Percentiles rank a stretch among this genome's conserved stretches.
These are phyloP conservation scores for Acleris laterana DNA, from an alignment of 2,888 invertebrate genomes.

Conservation along the genomic window DNA sequence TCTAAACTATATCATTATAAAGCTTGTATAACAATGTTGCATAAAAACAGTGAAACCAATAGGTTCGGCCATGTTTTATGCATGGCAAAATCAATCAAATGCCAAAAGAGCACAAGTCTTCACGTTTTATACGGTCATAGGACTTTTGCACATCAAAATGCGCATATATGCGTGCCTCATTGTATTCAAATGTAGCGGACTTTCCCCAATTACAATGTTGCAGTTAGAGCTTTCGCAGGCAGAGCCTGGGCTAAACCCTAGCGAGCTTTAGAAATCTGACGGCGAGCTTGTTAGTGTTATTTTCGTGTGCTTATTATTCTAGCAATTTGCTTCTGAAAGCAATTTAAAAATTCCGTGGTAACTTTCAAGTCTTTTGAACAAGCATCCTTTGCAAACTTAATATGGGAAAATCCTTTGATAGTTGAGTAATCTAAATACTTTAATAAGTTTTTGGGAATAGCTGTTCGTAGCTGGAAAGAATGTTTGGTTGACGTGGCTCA, in stretches of 20 bases:
- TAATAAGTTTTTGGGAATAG: too few relatives aligned
- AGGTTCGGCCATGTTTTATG: constrained; percentile 69
- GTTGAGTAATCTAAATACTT: too few relatives aligned
- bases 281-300: constrained; percentile 23
- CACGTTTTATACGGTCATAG: constrained; percentile 14
- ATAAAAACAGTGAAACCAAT: constrained; percentile 61
- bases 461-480: too few relatives aligned
- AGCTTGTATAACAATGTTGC: constrained; percentile 58
- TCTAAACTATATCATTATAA: constrained; percentile 59
- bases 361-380: too few relatives aligned
- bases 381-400: too few relatives aligned
- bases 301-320: neutral
- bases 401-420: too few relatives aligned
- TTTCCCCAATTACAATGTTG: constrained; percentile 77
- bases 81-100: constrained; percentile 54
- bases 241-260: constrained; percentile 54
- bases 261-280: constrained; percentile 49
- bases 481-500: too few relatives aligned
- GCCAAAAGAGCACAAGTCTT: constrained; percentile 9
- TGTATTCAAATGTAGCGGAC: constrained; percentile 79
- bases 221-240: constrained; percentile 64
- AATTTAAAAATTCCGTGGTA: too few relatives aligned
- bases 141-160: constrained; percentile 12
- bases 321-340: too few relatives aligned
- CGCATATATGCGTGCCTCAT: constrained; percentile 61